Evolutionary conservation across 2,888 invertebrate genomes (phyloP).

Genomic region (Aphelenchoides bicaudatus): DNA sequence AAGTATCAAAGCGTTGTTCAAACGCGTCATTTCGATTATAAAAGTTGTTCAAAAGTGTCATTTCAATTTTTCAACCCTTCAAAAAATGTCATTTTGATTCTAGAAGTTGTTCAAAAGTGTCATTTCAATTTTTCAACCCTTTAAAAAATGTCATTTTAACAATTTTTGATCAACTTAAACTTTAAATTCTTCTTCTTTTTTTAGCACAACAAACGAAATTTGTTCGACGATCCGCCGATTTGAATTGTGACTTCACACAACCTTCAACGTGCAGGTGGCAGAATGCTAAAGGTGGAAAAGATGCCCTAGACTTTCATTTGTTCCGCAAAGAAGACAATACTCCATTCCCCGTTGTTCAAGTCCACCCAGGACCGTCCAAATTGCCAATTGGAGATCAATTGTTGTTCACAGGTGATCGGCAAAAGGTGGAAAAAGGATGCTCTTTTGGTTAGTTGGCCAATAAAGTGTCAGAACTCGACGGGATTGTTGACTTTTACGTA

Average conservation of each 20-base stretch:
- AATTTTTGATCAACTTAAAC: no score
- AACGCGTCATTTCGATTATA: no score
- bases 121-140: no score
- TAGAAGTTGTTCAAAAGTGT: no score
- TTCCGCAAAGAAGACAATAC: constrained; percentile 57
- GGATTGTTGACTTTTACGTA: constrained; percentile 58
- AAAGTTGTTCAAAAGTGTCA: no score
- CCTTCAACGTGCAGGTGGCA: constrained; percentile 53
- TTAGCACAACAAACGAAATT: constrained; percentile 34
- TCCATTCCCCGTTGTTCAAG: constrained; percentile 54
- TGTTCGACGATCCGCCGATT: constrained; percentile 47
- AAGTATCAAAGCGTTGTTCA: no score
- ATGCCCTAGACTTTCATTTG: constrained; percentile 52
- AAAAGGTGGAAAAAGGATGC: constrained; percentile 52
- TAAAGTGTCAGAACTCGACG: constrained; percentile 54
- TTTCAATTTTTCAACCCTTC: no score
- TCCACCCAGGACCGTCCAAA: constrained; percentile 57
- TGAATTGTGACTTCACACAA: constrained; percentile 54
- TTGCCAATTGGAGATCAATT: constrained; percentile 47
- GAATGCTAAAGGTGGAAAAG: constrained; percentile 42
- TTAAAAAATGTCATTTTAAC: no score
- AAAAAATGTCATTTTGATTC: no score
- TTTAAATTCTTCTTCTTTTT: not conserved
- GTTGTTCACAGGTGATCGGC: constrained; percentile 42
- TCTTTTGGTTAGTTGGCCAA: constrained; percentile 52